Evolutionary conservation across 2,888 invertebrate genomes (phyloP).

Genomic region (Alloplasta piceator): DNA sequence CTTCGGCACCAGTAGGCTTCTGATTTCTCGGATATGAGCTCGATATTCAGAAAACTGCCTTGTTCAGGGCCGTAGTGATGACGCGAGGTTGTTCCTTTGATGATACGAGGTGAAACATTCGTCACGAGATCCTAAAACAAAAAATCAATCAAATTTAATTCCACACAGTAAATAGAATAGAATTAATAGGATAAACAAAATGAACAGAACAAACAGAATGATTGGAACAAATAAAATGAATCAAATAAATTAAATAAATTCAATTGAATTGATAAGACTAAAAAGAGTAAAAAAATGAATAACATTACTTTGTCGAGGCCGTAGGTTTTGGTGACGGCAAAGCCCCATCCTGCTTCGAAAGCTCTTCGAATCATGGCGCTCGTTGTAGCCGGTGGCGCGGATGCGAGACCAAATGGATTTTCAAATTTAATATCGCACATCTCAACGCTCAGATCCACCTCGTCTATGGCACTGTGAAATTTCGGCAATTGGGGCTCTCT

Average conservation of each 20-base stretch:
- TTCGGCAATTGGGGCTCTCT: conserved; percentile 91
- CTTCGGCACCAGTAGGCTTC: conserved; percentile 96
- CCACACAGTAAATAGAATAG: no score
- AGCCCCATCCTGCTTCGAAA: conserved; percentile 98
- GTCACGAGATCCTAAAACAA: conserved; percentile 91
- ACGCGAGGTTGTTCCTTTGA: conserved; percentile 96
- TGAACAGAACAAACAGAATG: no score
- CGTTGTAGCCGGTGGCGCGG: conserved; percentile 97
- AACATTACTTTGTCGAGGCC: conserved; percentile 92
- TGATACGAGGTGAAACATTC: conserved; percentile 98
- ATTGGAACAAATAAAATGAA: no score
- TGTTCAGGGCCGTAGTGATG: conserved; percentile 98
- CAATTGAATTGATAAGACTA: no score
- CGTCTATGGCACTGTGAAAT: conserved; percentile 96
- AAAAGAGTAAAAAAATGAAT: no score
- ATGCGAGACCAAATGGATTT: conserved; percentile 98
- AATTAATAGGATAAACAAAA: no score
- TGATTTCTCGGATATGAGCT: conserved; percentile 98
- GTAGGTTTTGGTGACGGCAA: conserved; percentile 99
- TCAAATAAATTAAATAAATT: no score
- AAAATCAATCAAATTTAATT: neutral
- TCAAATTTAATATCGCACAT: conserved; percentile 97
- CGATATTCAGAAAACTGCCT: conserved; percentile 98
- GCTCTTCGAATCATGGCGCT: conserved; percentile 97
- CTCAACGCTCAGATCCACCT: conserved; percentile 96